Percentiles rank a stretch among this genome's conserved stretches.
These are phyloP conservation scores for Pyrrhia umbra DNA, from an alignment of 2,888 invertebrate genomes.

Conservation along the genomic window DNA sequence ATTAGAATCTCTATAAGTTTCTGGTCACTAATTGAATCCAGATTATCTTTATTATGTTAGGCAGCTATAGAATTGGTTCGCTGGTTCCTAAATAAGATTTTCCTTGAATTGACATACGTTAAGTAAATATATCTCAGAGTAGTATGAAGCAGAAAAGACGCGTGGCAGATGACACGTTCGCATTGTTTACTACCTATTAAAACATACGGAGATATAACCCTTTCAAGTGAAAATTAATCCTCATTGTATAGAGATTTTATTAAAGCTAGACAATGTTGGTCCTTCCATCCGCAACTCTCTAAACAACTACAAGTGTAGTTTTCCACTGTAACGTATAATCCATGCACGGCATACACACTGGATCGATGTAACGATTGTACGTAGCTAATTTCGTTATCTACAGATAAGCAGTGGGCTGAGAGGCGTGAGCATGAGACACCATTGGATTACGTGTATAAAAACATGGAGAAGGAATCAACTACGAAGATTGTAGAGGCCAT, in stretches of 20 bases:
- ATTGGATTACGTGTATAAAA: slow-evolving; percentile 69
- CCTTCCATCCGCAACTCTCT: background rate
- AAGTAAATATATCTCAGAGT: slow-evolving; percentile 20
- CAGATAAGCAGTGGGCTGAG: slow-evolving; percentile 86
- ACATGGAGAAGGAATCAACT: slow-evolving; percentile 55
- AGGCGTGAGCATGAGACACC: slow-evolving; percentile 74
- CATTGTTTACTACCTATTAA: slow-evolving; percentile 18
- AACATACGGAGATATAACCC: background rate
- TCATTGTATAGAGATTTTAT: background rate
- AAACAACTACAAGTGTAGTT: slow-evolving; percentile 25
- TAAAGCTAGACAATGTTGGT: background rate
- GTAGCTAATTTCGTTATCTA: slow-evolving; percentile 85
- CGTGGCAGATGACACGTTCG: slow-evolving; percentile 41
- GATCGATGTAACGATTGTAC: slow-evolving; percentile 84
- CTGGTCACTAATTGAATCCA: slow-evolving; percentile 38
- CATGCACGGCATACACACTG: slow-evolving; percentile 62
- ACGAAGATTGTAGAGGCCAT: slow-evolving; percentile 44
- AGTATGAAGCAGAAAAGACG: slow-evolving; percentile 14
- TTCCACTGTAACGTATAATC: slow-evolving; percentile 45
- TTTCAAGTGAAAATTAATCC: background rate
- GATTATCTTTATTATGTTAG: slow-evolving; percentile 31
- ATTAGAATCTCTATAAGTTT: slow-evolving; percentile 51
- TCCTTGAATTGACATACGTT: background rate
- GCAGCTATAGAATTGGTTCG: slow-evolving; percentile 6
- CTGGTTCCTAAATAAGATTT: slow-evolving; percentile 12